Percentiles rank a stretch among this genome's conserved stretches.
phyloP scores from a whole-genome alignment of 2,888 invertebrate genomes.

The Flabesymbios commensalis region DNA sequence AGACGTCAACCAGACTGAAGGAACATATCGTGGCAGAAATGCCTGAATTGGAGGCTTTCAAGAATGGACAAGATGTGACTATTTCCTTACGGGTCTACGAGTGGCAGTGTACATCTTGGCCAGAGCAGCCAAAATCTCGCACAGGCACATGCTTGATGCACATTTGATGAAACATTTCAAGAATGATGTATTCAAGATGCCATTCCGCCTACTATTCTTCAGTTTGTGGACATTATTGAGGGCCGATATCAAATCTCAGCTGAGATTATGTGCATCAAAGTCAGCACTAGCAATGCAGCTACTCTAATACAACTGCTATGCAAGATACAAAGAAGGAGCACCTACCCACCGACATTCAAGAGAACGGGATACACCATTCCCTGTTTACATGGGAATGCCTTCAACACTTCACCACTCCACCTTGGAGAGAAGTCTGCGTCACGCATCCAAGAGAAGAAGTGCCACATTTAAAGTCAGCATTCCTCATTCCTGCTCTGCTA shows the following conservation, averaged over 20 bases:
- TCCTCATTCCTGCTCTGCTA: conserved; percentile 12
- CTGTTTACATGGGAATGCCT: conserved; percentile 28
- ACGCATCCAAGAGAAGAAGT: conserved; percentile 12
- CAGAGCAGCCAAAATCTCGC: conserved; percentile 35
- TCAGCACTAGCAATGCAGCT: conserved; percentile 24
- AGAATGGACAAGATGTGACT: conserved; percentile 28
- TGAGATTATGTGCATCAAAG: conserved; percentile 17
- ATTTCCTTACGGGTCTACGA: conserved; percentile 18
- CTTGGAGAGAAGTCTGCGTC: conserved; percentile 4
- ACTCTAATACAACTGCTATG: conserved; percentile 21
- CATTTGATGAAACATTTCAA: conserved; percentile 26
- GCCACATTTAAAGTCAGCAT: conserved; percentile 10
- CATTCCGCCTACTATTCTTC: conserved; percentile 20
- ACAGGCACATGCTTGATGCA: conserved; percentile 25
- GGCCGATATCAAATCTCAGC: conserved; percentile 25
- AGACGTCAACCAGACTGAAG: conserved; percentile 22
- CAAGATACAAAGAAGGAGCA: conserved; percentile 14
- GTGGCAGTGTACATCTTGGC: conserved; percentile 33
- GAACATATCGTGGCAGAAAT: conserved; percentile 20
- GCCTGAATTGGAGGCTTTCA: conserved; percentile 27
- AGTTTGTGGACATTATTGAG: conserved; percentile 18
- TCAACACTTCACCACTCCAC: conserved; percentile 35
- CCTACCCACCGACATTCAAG: conserved; percentile 14
- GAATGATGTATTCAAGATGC: conserved; percentile 22
- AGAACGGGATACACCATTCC: conserved; percentile 24